Evolutionary conservation across 1,140 invertebrate species (phyloP), one percentile per base, ranked within the genome.

Genomic region (Sogatella furcifera): DNA sequence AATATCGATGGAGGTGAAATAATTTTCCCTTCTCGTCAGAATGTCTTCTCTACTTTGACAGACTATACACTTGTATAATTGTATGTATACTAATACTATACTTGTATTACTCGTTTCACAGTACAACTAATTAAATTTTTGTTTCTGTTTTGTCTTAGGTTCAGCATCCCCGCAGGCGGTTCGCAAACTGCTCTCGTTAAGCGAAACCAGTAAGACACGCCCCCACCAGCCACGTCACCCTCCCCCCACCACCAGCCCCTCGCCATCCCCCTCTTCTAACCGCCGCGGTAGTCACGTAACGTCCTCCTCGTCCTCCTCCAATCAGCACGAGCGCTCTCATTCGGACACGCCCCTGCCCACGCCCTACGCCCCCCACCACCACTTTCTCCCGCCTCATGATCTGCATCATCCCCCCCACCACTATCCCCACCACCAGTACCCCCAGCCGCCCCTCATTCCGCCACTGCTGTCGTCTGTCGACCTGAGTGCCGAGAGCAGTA

Each of bases 111-210:
- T n/a, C n/a, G n/a, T n/a, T n/a, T n/a, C n/a, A n/a, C n/a, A n/a
- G n/a, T n/a, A n/a, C n/a, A 57, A 55, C 44, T 61, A 22, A 53
- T 59, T 60, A 17, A 52, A 28, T 4, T 46, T 63, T 63, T 60
- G 15, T 55, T 17, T 14, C n/a, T n/a, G n/a, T n/a, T 28, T 55
- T 55, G 13, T 61, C 71, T 84, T 85, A 76, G 93, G 94, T 64
- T 90, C 94, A 31, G 93, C 93, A 28, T 97, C 94, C 22, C 95
- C 95, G 4, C 93, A 97, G 76, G 92, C 94, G 1, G 92, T 97
- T 5, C 81, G 92, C 63, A 97, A 97, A 71, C 83, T 97, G 70
- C 76, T 97, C 60, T 85, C 93, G 2, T 77, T 98, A 6, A 92
- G 88, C 0, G 89, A 92, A 69, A 84, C 83, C 21, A 87, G 82